Base-by-base conservation (phyloP, 2,113 vertebrate species). In the Muntiacus muntjak region DNA sequence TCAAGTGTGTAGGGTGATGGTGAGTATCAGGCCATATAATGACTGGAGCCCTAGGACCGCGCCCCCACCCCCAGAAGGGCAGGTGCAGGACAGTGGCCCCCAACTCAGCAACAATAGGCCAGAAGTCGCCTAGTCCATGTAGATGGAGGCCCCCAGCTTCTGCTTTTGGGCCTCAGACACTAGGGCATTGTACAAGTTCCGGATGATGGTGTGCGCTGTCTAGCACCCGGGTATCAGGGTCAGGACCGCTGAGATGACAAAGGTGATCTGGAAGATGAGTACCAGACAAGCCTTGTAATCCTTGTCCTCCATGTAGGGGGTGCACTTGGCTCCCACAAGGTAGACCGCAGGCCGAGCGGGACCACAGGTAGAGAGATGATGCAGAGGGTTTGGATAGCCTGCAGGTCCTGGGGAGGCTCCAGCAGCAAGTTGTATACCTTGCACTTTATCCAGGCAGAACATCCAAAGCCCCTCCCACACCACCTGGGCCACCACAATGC, bases 381-480 rank as follows among this genome's bases (percentile, higher is more conserved):
- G 0, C 98, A 99, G 97, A 99, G 99, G 81, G 99, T 99, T 0
- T 99, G 98, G 28, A 99, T 99, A 0, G 99, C 99, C 98, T 99
- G 99, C 97, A 99, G 99, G 98, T 99, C 99, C 54, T 99, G 99
- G 95, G 99, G 99, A 85, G 99, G 98, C 0, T 99, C 99, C 98
- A 99, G 97, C 98, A 99, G 97, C n/a, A 99, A 99, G 98, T 99
- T 99, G 0, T 99, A 99, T 67, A 99, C 99, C 96, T 99, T 99
- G 94, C 98, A 98, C 76, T 98, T 98, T 98, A 98, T 98, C 99
- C 43, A 99, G 99, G 67, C 99, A 99, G 97, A 98, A 99, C 99
- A 99, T 99, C 99, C 99, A 99, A 60, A 99, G 98, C 82, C 99
- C 99, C 97, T 99, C 99, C 99, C 99, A 99, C 43, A 99, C 99